Conservation (phyloP, 1,140 invertebrate species). For the Eriosoma lanigerum region DNA sequence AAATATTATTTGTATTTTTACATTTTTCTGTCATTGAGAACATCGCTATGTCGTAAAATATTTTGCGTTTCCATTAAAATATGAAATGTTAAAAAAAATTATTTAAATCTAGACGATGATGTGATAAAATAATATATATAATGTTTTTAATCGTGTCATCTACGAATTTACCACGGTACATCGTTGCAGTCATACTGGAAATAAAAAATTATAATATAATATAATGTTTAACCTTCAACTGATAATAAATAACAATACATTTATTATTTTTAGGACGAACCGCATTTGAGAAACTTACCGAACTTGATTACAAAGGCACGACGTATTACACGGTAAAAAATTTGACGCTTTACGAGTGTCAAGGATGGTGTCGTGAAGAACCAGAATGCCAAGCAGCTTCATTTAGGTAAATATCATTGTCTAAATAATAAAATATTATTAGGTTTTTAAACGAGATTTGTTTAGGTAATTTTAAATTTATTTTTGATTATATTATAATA, state of each 20-base stretch:
- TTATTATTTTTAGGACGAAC: conserved; percentile 67
- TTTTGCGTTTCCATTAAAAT: background rate
- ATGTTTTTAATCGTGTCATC: background rate
- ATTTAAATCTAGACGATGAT: background rate
- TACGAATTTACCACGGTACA: background rate
- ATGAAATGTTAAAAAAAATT: background rate
- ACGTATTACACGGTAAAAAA: conserved; percentile 92
- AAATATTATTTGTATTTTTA: too few species aligned
- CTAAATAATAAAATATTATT: background rate
- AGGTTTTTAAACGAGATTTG: background rate
- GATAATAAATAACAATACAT: background rate
- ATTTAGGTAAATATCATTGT: conserved; percentile 65
- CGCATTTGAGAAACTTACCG: conserved; percentile 91
- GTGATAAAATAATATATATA: background rate
- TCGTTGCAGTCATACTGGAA: too few species aligned
- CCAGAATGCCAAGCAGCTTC: conserved; percentile 85
- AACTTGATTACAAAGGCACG: conserved; percentile 84
- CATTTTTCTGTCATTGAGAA: too few species aligned
- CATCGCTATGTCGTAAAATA: background rate
- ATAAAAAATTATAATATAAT: too few species aligned
- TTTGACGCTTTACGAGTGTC: conserved; percentile 88
- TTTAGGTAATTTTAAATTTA: too few species aligned
- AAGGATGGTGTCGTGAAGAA: conserved; percentile 91
- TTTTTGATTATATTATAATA: too few species aligned
- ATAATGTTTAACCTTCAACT: background rate